A percentile compares a stretch with the other conserved stretches of the same genome.
Conservation (phyloP, 2,888 invertebrate species). For the Melikaiella ostensackeni region DNA sequence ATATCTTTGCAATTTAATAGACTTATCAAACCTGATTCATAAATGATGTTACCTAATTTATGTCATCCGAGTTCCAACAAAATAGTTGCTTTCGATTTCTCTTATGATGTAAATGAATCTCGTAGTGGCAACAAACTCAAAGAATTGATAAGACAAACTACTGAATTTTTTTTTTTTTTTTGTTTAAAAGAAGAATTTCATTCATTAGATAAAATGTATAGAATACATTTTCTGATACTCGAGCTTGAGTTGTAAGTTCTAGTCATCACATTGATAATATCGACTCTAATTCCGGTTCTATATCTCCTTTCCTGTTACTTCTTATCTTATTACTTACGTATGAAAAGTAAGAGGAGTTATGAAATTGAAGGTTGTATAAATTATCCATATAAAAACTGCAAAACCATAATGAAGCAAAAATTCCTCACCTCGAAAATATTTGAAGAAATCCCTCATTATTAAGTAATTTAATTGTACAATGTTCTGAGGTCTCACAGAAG, state of each 20-base stretch:
- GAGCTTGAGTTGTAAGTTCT: not conserved
- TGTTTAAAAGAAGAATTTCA: not conserved
- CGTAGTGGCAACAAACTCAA: not conserved
- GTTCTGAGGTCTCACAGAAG: too few species aligned
- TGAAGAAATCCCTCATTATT: not conserved
- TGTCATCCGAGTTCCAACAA: constrained; percentile 17
- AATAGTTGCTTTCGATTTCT: constrained; percentile 21
- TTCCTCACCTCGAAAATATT: not conserved
- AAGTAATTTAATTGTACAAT: not conserved
- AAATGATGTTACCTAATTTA: constrained; percentile 11
- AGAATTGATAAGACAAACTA: too few species aligned
- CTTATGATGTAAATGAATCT: constrained; percentile 23
- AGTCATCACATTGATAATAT: constrained; percentile 2
- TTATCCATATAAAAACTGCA: not conserved
- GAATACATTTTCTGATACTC: not conserved
- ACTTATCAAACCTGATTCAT: not conserved
- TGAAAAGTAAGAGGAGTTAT: not conserved
- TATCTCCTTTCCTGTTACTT: constrained; percentile 17
- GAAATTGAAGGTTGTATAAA: not conserved
- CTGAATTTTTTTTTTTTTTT: too few species aligned
- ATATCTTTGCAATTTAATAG: constrained; percentile 5
- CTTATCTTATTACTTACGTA: not conserved
- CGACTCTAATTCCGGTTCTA: constrained; percentile 23
- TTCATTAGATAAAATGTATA: not conserved
- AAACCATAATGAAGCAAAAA: not conserved